Base-by-base conservation (phyloP, 2,113 vertebrate genomes). In the Telmatochromis bifrenatus region DNA sequence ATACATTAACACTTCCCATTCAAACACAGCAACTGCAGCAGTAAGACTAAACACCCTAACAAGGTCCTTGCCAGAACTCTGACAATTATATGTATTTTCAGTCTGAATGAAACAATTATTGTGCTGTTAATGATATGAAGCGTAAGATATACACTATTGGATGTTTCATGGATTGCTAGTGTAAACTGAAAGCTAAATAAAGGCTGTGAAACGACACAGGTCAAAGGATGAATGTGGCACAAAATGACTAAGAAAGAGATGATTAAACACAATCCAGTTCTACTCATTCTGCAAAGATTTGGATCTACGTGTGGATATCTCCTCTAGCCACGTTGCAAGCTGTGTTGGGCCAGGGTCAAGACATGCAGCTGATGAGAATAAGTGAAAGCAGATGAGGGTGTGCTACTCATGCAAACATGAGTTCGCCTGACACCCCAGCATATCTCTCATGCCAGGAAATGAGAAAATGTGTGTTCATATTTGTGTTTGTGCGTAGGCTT, bases 321-420 rank as follows among this genome's bases (percentile, higher is more conserved):
- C 9, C 58, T 62, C 4, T 33, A 65, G 58, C 33, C 47, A 83
- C 1, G 35, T 33, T 51, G 23, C 3, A 4, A 28, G 37, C 5
- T 13, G 62, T 10, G 45, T n/a, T 82, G 65, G 37, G 80, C 81
- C 90, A 82, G 84, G 81, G 87, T 88, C 84, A 21, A 79, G 93
- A 88, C 88, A 75, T 7, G 70, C 49, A 70, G 68, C 33, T 26
- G 81, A 83, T 37, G 83, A 89, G 86, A 33, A 47, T 88, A 91
- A 95, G 81, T 91, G 84, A 90, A 94, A 94, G 53, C 94, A 95
- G 93, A 94, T 92, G 91, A 75, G 68, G 68, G 79, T 4, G 2
- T 4, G 7, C 42, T 42, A 53, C 81, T 58, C 80, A 82, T 83
- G 80, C 3, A 9, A 19, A 75, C n/a, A 23, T 13, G 6, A 85